Percentiles rank a stretch among this genome's conserved stretches.
These are phyloP conservation scores for Tupaia tana DNA, from an alignment of 2,113 vertebrate species.

Conservation along the genomic window DNA sequence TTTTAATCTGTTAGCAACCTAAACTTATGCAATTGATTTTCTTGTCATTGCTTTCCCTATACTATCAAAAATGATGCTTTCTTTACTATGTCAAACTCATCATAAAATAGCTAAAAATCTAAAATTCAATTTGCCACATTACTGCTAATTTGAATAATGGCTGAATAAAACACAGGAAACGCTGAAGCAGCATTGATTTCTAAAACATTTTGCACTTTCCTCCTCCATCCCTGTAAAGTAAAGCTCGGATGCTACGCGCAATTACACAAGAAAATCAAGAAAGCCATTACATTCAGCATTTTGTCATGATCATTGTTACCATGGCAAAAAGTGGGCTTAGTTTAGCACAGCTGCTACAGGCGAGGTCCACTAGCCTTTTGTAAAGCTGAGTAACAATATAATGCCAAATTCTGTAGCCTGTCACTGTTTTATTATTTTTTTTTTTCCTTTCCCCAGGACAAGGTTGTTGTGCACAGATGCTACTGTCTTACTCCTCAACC, in stretches of 20 bases:
- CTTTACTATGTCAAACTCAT: slow-evolving; percentile 77
- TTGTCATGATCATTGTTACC: slow-evolving; percentile 81
- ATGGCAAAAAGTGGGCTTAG: slow-evolving; percentile 78
- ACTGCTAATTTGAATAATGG: slow-evolving; percentile 82
- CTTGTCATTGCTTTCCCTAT: slow-evolving; percentile 70
- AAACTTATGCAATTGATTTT: slow-evolving; percentile 69
- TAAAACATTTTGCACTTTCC: slow-evolving; percentile 78
- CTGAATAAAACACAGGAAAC: slow-evolving; percentile 79
- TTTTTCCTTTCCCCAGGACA: not conserved
- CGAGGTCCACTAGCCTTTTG: slow-evolving; percentile 65
- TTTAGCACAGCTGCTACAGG: slow-evolving; percentile 72
- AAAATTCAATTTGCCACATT: slow-evolving; percentile 80
- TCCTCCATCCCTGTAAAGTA: slow-evolving; percentile 77
- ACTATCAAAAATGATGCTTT: slow-evolving; percentile 76
- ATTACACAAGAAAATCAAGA: slow-evolving; percentile 81
- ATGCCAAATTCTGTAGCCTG: slow-evolving; percentile 54
- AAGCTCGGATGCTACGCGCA: slow-evolving; percentile 76
- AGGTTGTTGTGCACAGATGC: slow-evolving; percentile 20
- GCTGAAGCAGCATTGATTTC: slow-evolving; percentile 83
- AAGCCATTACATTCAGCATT: slow-evolving; percentile 78
- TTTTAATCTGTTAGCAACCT: slow-evolving; percentile 61
- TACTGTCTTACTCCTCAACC: slow-evolving; percentile 37
- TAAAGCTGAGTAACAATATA: slow-evolving; percentile 65
- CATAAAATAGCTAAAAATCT: slow-evolving; percentile 79
- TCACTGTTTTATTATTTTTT: not conserved